Evolutionary conservation across 2,888 invertebrate species (phyloP).

Genomic region (Empis livida): DNA sequence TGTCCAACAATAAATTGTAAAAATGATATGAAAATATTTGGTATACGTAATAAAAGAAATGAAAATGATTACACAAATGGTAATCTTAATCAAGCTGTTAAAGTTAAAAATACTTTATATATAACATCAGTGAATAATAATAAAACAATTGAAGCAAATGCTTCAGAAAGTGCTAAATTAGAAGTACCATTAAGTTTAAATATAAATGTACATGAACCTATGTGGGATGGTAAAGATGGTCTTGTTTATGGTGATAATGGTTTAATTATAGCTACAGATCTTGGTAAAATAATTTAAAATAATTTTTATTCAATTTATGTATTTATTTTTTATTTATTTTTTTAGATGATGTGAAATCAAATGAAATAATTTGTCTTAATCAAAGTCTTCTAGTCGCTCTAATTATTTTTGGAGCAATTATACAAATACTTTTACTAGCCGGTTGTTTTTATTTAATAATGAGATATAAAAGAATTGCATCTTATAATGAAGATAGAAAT

Average conservation of each 20-base stretch:
- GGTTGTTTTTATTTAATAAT: conserved; percentile 42
- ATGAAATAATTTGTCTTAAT: conserved; percentile 44
- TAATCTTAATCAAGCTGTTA: not conserved
- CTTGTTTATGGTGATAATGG: conserved; percentile 44
- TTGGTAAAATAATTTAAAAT: conserved; percentile 23
- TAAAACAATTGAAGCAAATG: conserved; percentile 5
- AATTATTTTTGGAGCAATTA: conserved; percentile 44
- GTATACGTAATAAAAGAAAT: conserved; percentile 25
- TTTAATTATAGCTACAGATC: conserved; percentile 43
- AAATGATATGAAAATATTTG: conserved; percentile 21
- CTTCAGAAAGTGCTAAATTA: conserved; percentile 10
- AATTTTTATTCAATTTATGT: not conserved
- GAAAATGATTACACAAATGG: not conserved
- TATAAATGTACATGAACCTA: conserved; percentile 44
- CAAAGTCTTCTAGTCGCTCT: conserved; percentile 51
- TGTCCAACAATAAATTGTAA: conserved; percentile 51
- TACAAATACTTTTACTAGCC: conserved; percentile 43
- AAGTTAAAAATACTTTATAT: conserved; percentile 1
- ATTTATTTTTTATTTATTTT: conserved; percentile 1
- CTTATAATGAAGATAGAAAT: conserved; percentile 36
- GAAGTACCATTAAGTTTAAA: conserved; percentile 42
- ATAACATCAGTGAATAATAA: not conserved
- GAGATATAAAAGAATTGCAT: conserved; percentile 40
- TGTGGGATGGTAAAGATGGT: not conserved
- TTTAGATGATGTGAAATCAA: conserved; percentile 4